A percentile compares a stretch with the other conserved stretches of the same genome.
These are phyloP conservation scores for Campoletis sonorensis DNA, from an alignment of 1,140 invertebrate genomes.

Conservation along the genomic window DNA sequence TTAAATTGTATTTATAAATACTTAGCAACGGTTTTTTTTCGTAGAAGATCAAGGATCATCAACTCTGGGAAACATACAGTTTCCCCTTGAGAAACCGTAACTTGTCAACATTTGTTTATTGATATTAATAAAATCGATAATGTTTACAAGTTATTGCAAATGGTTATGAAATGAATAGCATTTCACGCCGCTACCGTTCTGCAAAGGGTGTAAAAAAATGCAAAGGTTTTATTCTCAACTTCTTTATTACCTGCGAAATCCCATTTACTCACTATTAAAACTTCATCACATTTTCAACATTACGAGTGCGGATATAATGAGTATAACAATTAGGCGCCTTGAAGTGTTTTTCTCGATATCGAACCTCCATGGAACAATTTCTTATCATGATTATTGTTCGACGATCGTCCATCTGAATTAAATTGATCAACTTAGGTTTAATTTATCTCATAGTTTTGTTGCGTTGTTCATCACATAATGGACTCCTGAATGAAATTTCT, in stretches of 20 bases:
- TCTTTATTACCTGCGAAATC: slow-evolving; percentile 6
- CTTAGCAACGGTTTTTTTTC: too few species aligned
- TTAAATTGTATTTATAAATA: not conserved
- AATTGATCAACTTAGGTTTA: not conserved
- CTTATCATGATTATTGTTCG: not conserved
- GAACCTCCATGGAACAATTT: slow-evolving; percentile 10
- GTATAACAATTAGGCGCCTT: slow-evolving; percentile 34
- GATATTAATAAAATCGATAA: too few species aligned
- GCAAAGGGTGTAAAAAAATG: too few species aligned
- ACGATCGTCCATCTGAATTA: not conserved
- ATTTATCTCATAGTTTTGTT: slow-evolving; percentile 10
- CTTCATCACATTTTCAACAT: slow-evolving; percentile 17
- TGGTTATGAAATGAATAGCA: too few species aligned
- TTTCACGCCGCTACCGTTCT: too few species aligned
- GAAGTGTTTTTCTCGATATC: not conserved
- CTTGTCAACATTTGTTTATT: too few species aligned
- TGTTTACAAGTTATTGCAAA: too few species aligned
- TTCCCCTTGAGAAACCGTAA: too few species aligned
- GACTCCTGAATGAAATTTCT: not conserved
- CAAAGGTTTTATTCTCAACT: too few species aligned
- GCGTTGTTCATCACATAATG: not conserved
- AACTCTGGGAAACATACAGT: too few species aligned
- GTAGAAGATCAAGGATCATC: not conserved
- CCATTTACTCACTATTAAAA: slow-evolving; percentile 11
- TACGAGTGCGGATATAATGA: slow-evolving; percentile 13